Evolutionary conservation across 2,888 invertebrate genomes (phyloP).

Genomic region (Drosophila stalkeri): DNA sequence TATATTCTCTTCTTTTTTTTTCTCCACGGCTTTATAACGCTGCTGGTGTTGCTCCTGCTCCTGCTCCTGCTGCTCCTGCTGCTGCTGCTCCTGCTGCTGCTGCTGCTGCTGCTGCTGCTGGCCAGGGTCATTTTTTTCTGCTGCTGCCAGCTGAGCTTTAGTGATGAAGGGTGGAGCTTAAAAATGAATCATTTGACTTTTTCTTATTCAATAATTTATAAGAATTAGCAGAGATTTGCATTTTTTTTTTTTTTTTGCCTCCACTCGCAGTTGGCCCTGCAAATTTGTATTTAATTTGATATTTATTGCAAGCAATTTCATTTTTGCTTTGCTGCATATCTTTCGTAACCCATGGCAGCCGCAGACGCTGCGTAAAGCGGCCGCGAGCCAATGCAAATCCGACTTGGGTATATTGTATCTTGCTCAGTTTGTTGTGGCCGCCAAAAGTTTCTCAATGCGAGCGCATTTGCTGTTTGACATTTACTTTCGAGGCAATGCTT

Average conservation of each 20-base stretch:
- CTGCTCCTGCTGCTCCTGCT: slow-evolving; percentile 2
- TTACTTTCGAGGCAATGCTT: slow-evolving; percentile 14
- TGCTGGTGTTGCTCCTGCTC: neutral
- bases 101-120: slow-evolving; percentile 3
- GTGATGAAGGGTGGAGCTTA: slow-evolving; percentile 81
- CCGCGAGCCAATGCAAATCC: slow-evolving; percentile 36
- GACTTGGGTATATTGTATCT: slow-evolving; percentile 29
- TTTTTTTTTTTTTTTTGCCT: slow-evolving; percentile 68
- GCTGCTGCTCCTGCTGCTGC: neutral
- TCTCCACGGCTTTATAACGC: slow-evolving; percentile 29
- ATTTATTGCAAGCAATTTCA: slow-evolving; percentile 76
- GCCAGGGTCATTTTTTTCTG: slow-evolving; percentile 53
- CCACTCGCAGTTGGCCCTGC: slow-evolving; percentile 52
- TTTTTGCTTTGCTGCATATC: slow-evolving; percentile 27
- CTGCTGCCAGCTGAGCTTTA: slow-evolving; percentile 77
- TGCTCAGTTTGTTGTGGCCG: slow-evolving; percentile 34
- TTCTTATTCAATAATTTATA: slow-evolving; percentile 81
- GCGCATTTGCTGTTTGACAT: slow-evolving; percentile 41
- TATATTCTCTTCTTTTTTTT: slow-evolving; percentile 27
- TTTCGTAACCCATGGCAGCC: slow-evolving; percentile 24
- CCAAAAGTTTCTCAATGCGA: slow-evolving; percentile 25
- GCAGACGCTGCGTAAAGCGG: slow-evolving; percentile 50
- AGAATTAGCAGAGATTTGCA: slow-evolving; percentile 82
- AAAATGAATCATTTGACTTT: slow-evolving; percentile 82
- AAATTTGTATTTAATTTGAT: slow-evolving; percentile 81